Conservation (phyloP, 2,113 vertebrate species). For the Harpagus bidentatus region DNA sequence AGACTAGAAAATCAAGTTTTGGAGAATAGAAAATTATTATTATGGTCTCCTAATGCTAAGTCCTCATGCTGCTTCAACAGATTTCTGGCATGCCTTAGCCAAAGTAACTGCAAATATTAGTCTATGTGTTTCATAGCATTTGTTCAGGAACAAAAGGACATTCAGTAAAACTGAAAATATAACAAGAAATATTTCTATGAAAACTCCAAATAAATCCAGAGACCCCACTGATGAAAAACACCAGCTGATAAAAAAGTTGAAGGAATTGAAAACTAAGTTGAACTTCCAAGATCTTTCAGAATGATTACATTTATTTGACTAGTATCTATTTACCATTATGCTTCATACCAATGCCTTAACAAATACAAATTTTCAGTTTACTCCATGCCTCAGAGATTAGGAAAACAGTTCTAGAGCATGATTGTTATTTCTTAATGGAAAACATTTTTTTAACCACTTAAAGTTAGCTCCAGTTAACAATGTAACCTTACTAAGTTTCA, state of each 20-base stretch:
- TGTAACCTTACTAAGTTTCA: neutral
- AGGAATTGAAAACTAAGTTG: neutral
- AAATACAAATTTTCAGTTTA: neutral
- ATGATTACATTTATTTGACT: neutral
- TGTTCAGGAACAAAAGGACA: neutral
- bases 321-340: neutral
- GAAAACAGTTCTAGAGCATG: neutral
- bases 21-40: neutral
- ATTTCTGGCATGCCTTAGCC: neutral
- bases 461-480: neutral
- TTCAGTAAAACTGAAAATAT: neutral
- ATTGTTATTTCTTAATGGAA: neutral
- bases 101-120: neutral
- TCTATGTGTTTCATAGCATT: neutral
- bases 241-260: neutral
- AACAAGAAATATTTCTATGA: neutral
- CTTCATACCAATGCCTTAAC: neutral
- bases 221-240: neutral
- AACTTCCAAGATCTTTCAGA: neutral
- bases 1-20: neutral
- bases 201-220: neutral
- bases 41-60: neutral
- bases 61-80: neutral
- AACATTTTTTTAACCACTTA: neutral
- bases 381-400: neutral